A percentile compares a stretch with the other conserved stretches of the same genome.
phyloP scores from a whole-genome alignment of 2,888 invertebrate species.

The Stenotaenia linearis region DNA sequence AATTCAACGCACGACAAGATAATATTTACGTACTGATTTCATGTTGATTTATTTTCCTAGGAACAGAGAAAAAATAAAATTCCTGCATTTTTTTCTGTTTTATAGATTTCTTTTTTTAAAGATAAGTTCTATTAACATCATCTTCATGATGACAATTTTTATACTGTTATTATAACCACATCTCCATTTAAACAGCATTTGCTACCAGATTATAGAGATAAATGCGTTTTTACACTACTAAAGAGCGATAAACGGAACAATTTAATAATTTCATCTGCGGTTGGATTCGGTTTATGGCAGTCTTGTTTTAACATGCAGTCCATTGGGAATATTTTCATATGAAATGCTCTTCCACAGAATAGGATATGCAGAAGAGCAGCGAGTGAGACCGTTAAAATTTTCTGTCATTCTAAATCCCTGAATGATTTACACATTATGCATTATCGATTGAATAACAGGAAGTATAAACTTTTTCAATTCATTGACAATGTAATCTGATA shows the following conservation, averaged over 20 bases:
- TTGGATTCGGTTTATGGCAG: not conserved
- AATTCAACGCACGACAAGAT: too few relatives aligned
- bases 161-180: too few relatives aligned
- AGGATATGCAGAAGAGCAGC: not conserved
- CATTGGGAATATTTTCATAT: not conserved
- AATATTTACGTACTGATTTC: too few relatives aligned
- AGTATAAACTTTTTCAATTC: not conserved
- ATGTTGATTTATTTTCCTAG: too few relatives aligned
- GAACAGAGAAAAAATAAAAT: too few relatives aligned
- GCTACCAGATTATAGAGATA: too few relatives aligned
- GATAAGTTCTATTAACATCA: too few relatives aligned
- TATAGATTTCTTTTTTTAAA: too few relatives aligned
- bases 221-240: too few relatives aligned
- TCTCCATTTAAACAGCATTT: not conserved
- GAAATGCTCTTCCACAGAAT: not conserved
- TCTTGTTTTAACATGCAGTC: not conserved
- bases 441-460: slow-evolving; percentile 2
- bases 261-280: not conserved
- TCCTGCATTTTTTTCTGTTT: too few relatives aligned
- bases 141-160: too few relatives aligned
- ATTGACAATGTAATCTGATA: slow-evolving; percentile 11
- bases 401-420: not conserved
- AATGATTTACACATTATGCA: not conserved
- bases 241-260: too few relatives aligned
- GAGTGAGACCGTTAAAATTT: not conserved